These are phyloP conservation scores for Noctua comes DNA, from an alignment of 2,888 invertebrate genomes.

Conservation along the genomic window DNA sequence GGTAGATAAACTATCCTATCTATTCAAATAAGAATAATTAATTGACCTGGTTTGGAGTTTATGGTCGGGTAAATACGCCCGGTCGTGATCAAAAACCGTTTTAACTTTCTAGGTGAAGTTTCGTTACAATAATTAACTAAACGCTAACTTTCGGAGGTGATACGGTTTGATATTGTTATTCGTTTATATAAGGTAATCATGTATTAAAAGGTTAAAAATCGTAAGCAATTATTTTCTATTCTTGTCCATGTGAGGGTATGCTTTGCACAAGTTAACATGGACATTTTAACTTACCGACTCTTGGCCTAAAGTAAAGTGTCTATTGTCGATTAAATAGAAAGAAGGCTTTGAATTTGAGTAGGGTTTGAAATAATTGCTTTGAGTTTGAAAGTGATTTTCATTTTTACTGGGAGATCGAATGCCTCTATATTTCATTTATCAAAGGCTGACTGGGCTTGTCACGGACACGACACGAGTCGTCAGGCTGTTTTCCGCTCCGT, in stretches of 20 bases:
- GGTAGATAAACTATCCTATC: constrained; percentile 33
- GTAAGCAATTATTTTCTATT: neutral
- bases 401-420: neutral
- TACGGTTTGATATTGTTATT: neutral
- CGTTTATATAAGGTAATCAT: neutral
- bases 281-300: neutral
- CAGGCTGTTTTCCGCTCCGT: constrained; percentile 6
- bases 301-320: neutral
- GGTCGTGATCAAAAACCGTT: constrained; percentile 21
- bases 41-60: constrained; percentile 30
- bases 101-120: neutral
- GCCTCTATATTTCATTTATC: constrained; percentile 8
- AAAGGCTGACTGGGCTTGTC: constrained; percentile 18
- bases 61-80: neutral
- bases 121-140: constrained; percentile 5
- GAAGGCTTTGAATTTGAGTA: neutral
- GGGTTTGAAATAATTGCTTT: neutral
- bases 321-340: neutral
- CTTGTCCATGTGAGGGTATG: neutral
- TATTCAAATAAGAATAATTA: constrained; percentile 43
- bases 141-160: neutral
- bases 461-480: constrained; percentile 8
- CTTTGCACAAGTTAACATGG: neutral
- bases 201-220: neutral
- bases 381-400: neutral